These are phyloP conservation scores for Trochalopteron elliotii DNA, from an alignment of 2,113 vertebrate genomes.

Conservation along the genomic window DNA sequence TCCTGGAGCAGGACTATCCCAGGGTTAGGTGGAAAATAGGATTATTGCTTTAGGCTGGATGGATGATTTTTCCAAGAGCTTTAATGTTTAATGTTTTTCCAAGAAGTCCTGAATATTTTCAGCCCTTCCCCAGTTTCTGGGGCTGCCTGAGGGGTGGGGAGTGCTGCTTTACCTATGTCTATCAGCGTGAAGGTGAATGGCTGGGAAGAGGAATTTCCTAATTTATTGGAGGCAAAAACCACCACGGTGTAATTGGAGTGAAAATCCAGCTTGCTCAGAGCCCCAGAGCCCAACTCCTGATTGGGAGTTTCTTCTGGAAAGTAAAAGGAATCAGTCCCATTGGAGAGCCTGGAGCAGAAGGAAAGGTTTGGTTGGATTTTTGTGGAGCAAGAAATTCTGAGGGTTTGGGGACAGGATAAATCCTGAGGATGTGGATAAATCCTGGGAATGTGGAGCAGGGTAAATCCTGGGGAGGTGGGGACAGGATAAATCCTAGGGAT, in stretches of 20 bases:
- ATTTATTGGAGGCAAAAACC: conserved; percentile 59
- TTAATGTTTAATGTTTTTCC: background rate
- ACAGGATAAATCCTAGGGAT: background rate
- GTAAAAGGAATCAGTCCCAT: background rate
- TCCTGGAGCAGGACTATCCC: background rate
- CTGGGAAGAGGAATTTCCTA: conserved; percentile 65
- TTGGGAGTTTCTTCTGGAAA: background rate
- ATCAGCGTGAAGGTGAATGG: background rate
- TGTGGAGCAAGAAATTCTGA: rapidly evolving
- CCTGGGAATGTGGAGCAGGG: background rate
- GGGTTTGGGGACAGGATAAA: too few relatives aligned
- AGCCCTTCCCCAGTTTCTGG: background rate
- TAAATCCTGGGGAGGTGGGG: background rate
- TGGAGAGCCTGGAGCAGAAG: conserved; percentile 60
- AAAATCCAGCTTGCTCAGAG: conserved; percentile 29
- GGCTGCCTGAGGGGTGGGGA: rapidly evolving
- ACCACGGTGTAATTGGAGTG: conserved; percentile 57
- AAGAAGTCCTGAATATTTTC: background rate
- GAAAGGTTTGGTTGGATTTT: background rate
- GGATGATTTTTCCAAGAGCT: background rate
- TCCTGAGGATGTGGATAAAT: background rate
- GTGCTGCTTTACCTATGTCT: conserved; percentile 44
- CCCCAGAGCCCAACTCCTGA: background rate
- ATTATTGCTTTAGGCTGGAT: background rate
- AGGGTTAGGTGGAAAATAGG: rapidly evolving